Conservation (phyloP, 2,113 vertebrate genomes). For the Hippocampus zosterae region DNA sequence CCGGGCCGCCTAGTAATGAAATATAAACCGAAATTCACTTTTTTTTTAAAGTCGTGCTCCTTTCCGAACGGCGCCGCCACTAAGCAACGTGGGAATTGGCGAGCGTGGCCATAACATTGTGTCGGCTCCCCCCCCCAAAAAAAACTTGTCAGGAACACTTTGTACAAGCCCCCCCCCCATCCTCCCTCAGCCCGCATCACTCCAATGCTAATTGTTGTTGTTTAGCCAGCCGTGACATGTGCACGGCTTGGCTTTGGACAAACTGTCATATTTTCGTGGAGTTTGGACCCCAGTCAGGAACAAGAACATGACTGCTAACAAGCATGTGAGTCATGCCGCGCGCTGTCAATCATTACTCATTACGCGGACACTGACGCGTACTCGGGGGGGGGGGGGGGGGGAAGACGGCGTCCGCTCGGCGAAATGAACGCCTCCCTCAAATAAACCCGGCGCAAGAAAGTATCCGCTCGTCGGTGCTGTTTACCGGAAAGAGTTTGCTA, state of each 20-base stretch:
- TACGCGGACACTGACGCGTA: neutral
- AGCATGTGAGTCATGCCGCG: conserved; percentile 57
- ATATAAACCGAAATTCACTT: too few species aligned
- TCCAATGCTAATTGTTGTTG: conserved; percentile 14
- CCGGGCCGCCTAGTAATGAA: too few species aligned
- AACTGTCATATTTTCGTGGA: neutral
- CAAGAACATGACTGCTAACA: conserved; percentile 51
- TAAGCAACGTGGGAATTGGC: neutral
- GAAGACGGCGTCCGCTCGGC: neutral
- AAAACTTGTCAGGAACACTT: conserved; percentile 69
- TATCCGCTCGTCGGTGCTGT: too few species aligned
- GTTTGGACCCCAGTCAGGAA: conserved; percentile 18
- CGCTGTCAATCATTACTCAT: conserved; percentile 29
- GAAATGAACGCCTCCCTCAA: neutral
- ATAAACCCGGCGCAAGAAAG: neutral
- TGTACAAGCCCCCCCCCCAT: conserved; percentile 51
- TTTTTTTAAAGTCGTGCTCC: neutral
- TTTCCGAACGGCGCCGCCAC: neutral
- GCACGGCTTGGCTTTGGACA: neutral
- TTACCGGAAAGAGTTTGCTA: neutral
- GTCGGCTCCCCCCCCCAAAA: conserved; percentile 45
- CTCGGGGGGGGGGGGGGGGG: too few species aligned
- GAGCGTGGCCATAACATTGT: conserved; percentile 42
- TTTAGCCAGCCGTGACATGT: conserved; percentile 2
- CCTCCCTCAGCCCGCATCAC: conserved; percentile 11